Base-by-base conservation (phyloP, 2,113 vertebrate species). In the Motacilla alba region DNA sequence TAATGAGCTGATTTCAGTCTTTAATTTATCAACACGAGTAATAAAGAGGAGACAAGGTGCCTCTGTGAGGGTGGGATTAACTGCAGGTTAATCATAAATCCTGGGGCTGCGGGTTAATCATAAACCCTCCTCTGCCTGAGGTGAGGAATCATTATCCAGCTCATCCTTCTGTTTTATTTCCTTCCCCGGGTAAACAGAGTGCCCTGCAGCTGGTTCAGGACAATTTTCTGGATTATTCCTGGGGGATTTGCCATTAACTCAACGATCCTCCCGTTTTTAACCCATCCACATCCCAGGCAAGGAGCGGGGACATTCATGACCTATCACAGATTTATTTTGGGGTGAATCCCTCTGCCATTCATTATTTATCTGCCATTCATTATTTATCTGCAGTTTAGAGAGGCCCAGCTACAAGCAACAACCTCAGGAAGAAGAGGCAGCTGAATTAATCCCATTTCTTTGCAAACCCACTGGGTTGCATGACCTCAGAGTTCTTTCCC, bases 381-480 rank as follows among this genome's bases (percentile, higher is more conserved):
- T 24, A 15, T 24, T 72, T 41, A 15, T 6, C 50, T 53, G 15
- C 14, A 55, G 6, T 19, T 69, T 53, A 10, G 17, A 2, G 7
- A 19, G 44, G 24, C 37, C 44, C 39, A 94, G 52, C 30, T 13
- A 10, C 19, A 28, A 68, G 33, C n/a, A 79, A 68, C 6, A 31
- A 19, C 30, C 28, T 53, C 1, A 27, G 37, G 50, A 81, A 37
- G 49, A 60, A 9, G 6, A 78, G 2, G 6, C 52, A 67, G 13
- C 9, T 19, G 58, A 69, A 62, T 44, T 17, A 2, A 4, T 8
- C 33, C 41, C 1, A 0, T 47, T 46, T 76, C 7, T 75, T 63
- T 55, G 28, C 44, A 73, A 79, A 58, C 5, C 15, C 43, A 2
- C 5, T 8, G 44, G 22, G 23, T 49, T 24, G 9, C 27, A 59